Evolutionary conservation across 2,888 invertebrate genomes (phyloP).

Genomic region (Lydus trimaculatus): DNA sequence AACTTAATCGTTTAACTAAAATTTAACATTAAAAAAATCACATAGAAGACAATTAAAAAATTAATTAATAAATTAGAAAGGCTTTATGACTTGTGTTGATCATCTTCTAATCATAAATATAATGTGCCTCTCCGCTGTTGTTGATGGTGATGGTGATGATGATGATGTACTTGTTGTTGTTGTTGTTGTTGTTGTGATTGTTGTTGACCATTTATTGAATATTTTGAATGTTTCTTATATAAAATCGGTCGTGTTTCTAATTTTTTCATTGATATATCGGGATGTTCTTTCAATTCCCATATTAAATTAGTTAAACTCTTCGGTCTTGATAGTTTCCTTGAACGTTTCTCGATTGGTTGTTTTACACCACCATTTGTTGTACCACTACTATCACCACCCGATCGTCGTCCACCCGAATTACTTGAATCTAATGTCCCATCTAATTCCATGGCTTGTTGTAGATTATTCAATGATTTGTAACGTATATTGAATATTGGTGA

Average conservation of each 20-base stretch:
- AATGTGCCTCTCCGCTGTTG: background rate
- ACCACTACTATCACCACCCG: conserved; percentile 78
- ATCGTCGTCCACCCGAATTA: conserved; percentile 86
- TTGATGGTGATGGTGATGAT: background rate
- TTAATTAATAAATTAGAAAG: background rate
- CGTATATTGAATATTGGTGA: conserved; percentile 81
- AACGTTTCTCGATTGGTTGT: conserved; percentile 84
- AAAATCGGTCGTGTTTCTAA: conserved; percentile 59
- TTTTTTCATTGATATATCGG: conserved; percentile 57
- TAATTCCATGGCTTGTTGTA: conserved; percentile 75
- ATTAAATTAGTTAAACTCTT: conserved; percentile 87
- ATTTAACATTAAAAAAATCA: conserved; percentile 14
- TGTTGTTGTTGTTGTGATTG: conserved; percentile 40
- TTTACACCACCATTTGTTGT: conserved; percentile 70
- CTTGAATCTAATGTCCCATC: conserved; percentile 87
- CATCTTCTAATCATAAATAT: conserved; percentile 8
- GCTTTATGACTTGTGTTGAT: background rate
- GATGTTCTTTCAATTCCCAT: conserved; percentile 69
- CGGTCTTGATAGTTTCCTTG: conserved; percentile 81
- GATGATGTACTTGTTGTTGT: background rate
- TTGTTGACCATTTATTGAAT: conserved; percentile 61
- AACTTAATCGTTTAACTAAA: conserved; percentile 22
- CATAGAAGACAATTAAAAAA: background rate
- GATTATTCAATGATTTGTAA: conserved; percentile 73
- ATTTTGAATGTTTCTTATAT: conserved; percentile 62